A percentile compares a stretch with the other conserved stretches of the same genome.
These are phyloP conservation scores for Tragelaphus strepsiceros DNA, from an alignment of 2,113 vertebrate genomes.

Conservation along the genomic window DNA sequence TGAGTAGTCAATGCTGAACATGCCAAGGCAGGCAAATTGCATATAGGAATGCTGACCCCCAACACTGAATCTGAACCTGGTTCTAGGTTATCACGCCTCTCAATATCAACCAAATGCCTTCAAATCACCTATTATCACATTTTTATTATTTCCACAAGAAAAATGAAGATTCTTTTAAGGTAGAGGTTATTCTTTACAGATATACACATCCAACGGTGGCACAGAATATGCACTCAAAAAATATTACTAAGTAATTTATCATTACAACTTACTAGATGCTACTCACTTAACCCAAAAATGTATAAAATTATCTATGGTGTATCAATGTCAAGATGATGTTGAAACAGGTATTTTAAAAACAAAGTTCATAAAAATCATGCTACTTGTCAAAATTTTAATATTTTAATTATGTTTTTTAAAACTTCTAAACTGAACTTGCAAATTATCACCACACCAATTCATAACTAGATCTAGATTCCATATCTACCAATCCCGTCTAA, in stretches of 20 bases:
- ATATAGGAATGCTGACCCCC: not conserved
- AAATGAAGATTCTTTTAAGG: not conserved
- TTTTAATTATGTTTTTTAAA: conserved; percentile 78
- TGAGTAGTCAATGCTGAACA: not conserved
- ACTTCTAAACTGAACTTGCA: not conserved
- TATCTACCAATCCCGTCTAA: not conserved
- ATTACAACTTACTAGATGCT: not conserved
- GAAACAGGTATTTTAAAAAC: not conserved
- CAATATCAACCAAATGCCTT: not conserved
- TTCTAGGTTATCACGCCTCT: not conserved
- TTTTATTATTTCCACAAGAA: not conserved
- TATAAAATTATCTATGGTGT: not conserved
- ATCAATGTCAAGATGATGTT: not conserved
- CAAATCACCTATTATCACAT: not conserved
- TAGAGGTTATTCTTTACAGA: not conserved
- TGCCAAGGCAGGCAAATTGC: not conserved
- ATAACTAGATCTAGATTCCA: not conserved
- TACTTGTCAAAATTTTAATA: not conserved
- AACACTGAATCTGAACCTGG: not conserved
- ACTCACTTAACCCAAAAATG: not conserved
- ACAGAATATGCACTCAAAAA: not conserved
- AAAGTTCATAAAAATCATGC: not conserved
- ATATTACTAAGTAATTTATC: not conserved
- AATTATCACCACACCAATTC: not conserved
- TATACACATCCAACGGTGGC: not conserved